These are phyloP conservation scores for Sus scrofa DNA, from an alignment of 2,113 vertebrate genomes.

Conservation along the genomic window DNA sequence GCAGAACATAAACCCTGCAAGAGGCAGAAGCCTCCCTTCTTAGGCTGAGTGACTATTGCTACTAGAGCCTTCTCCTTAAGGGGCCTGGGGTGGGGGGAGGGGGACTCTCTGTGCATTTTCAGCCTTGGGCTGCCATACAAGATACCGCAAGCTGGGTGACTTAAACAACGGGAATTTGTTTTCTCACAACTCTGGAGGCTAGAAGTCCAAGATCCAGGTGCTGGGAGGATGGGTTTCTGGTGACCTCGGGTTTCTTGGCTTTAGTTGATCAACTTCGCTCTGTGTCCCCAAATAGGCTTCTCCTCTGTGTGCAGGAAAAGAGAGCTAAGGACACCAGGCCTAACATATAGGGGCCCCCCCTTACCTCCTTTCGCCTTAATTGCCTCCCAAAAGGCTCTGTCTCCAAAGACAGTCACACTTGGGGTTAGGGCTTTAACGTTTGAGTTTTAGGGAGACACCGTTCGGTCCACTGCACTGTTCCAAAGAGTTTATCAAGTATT, in stretches of 20 bases:
- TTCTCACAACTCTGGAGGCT: background rate
- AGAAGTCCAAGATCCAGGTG: background rate
- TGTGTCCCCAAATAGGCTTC: background rate
- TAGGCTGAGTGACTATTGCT: background rate
- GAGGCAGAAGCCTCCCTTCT: background rate
- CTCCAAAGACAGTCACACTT: background rate
- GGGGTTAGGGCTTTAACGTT: background rate
- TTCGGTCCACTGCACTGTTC: background rate
- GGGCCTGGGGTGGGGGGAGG: fast-evolving
- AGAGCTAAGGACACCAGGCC: background rate
- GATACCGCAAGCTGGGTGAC: background rate
- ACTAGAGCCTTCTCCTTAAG: background rate
- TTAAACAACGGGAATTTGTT: background rate
- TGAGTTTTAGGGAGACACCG: fast-evolving
- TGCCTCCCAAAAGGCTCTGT: background rate
- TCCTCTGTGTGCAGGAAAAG: background rate
- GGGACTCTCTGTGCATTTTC: background rate
- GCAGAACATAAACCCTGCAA: background rate
- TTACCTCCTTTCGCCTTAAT: background rate
- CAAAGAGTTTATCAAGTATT: background rate
- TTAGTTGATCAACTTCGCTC: background rate
- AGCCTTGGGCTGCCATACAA: background rate
- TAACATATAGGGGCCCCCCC: background rate
- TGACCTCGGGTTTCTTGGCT: background rate
- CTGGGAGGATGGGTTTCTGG: background rate